Percentiles rank a stretch among this genome's conserved stretches.
These are phyloP conservation scores for Agapornis roseicollis DNA, from an alignment of 2,113 vertebrate species.

Conservation along the genomic window DNA sequence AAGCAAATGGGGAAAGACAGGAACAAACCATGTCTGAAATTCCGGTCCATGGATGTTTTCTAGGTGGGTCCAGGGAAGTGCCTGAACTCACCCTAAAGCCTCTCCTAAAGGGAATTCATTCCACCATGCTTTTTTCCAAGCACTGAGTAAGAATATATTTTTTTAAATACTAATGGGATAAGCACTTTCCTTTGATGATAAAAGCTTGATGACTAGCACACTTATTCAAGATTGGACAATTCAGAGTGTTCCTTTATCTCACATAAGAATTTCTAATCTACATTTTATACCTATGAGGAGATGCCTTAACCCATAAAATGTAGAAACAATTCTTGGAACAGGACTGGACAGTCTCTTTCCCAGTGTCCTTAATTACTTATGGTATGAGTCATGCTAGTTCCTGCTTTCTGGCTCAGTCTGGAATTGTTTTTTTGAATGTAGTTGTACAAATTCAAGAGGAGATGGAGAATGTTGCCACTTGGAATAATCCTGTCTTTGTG, in stretches of 20 bases:
- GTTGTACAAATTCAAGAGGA: background rate
- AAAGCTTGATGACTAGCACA: background rate
- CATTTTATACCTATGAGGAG: conserved; percentile 46
- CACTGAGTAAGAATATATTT: background rate
- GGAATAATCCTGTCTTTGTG: background rate
- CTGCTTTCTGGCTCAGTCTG: conserved; percentile 1
- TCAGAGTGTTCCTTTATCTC: background rate
- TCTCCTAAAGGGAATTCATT: background rate
- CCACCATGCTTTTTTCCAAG: background rate
- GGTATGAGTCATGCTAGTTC: conserved; percentile 13
- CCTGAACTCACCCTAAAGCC: background rate
- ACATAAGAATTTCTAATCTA: conserved; percentile 10
- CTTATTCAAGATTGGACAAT: background rate
- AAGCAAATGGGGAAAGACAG: background rate
- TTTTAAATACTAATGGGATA: background rate
- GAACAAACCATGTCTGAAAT: background rate
- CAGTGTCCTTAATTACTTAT: background rate
- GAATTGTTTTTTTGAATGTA: background rate
- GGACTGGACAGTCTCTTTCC: background rate
- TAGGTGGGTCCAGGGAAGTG: background rate
- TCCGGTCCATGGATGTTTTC: background rate
- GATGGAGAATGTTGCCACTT: background rate
- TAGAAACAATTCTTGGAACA: conserved; percentile 38
- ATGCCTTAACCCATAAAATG: conserved; percentile 1
- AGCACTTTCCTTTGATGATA: background rate